Conservation (phyloP, 2,113 vertebrate species). For the Orthonyx spaldingii region DNA sequence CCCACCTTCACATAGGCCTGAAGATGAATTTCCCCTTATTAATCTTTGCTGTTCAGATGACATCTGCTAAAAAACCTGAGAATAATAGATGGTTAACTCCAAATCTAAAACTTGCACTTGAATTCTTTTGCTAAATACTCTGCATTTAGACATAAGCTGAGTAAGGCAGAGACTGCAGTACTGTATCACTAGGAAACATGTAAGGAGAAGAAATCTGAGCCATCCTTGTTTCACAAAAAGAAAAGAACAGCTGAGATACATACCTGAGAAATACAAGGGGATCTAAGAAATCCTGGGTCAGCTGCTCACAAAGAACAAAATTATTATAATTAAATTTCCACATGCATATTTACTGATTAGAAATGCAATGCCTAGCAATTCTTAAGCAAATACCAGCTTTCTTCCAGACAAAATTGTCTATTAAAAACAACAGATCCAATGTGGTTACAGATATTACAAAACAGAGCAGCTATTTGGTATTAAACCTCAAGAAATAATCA, state of each 20-base stretch:
- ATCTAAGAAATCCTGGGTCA: constrained; percentile 2
- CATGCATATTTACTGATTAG: neutral
- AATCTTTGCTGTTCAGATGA: neutral
- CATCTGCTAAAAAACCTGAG: neutral
- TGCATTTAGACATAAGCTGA: constrained; percentile 25
- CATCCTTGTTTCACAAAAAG: neutral
- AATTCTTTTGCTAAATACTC: constrained; percentile 15
- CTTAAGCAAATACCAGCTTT: neutral
- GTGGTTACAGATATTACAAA: neutral
- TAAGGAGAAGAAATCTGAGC: neutral
- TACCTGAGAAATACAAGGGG: neutral
- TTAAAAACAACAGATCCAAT: neutral
- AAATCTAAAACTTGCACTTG: neutral
- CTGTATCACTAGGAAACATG: neutral
- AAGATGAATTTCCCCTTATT: neutral
- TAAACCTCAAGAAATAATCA: neutral
- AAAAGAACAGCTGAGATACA: neutral
- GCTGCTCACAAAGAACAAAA: neutral
- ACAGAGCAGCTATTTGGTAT: neutral
- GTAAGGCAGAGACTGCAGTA: neutral
- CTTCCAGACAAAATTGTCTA: neutral
- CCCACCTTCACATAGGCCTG: neutral
- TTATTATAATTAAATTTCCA: neutral
- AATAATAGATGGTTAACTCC: neutral
- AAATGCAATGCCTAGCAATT: neutral